Evolutionary conservation across 2,797 vertebrate species (phyloP), one percentile per base, ranked within the genome.

Genomic region (Etheostoma nigrum): DNA sequence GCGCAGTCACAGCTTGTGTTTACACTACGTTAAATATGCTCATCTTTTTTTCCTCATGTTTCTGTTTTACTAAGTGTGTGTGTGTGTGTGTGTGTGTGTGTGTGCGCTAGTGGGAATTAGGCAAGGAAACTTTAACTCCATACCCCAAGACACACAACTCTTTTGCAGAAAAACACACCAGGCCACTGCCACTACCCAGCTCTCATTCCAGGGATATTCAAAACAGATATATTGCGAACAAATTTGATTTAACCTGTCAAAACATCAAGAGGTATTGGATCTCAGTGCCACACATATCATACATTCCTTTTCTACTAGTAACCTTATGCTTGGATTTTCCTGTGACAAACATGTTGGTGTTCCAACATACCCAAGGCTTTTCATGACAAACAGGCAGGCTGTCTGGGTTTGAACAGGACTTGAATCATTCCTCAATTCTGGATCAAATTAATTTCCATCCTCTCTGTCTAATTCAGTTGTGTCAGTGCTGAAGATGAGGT

Each of bases 381-480:
- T 78, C 67, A 36, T 76, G 79, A 79, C 82, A 74, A 71, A 73
- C 48, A 48, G 71, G 66, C 76, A 65, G 59, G 2, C 55, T 78
- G 67, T 75, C 79, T 73, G 75, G 27, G 27, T 76, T 71, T 51
- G 23, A 68, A 61, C 81, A 70, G 74, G 66, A 76, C 54, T 72
- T 25, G 53, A 82, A 76, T 77, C 72, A 58, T 71, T 82, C 81
- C 63, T 76, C 74, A 48, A 82, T 86, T 71, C 88, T 93, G 86
- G 89, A 90, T 89, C 74, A 51, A 76, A 89, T 88, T 85, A 65
- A 88, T 91, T 90, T 88, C 76, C 82, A 85, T 82, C 67, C 83
- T 36, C 27, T 72, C 59, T 55, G 72, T 83, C 54, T 83, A 71
- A 87, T 88, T 81, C 66, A 9, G 44, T 68, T 85, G 70, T 66